These are phyloP conservation scores for Benitochromis conjunctus DNA, from an alignment of 2,113 vertebrate genomes.

Conservation along the genomic window DNA sequence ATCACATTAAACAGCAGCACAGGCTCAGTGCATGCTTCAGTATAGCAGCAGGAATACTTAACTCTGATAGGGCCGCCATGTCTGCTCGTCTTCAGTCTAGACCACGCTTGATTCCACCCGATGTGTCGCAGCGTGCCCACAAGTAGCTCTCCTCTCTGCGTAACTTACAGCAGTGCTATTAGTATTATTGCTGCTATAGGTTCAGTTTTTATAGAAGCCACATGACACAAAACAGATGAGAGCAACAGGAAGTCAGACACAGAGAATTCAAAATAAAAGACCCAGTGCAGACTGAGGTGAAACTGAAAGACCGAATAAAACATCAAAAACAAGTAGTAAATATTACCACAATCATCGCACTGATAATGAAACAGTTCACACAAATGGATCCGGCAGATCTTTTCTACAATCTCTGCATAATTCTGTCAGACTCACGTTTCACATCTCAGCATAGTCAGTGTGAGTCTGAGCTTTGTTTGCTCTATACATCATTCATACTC, in stretches of 20 bases:
- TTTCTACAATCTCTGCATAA: background rate
- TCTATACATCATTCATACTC: background rate
- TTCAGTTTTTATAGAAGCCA: background rate
- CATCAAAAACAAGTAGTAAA: background rate
- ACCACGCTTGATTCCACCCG: too few species aligned
- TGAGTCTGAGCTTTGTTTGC: background rate
- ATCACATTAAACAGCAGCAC: too few species aligned
- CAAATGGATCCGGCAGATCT: background rate
- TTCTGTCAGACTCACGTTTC: background rate
- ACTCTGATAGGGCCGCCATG: too few species aligned
- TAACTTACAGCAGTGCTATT: background rate
- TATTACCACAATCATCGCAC: background rate
- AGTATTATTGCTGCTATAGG: background rate
- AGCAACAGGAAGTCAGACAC: background rate
- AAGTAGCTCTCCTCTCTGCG: background rate
- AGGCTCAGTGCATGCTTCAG: background rate
- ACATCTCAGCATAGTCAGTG: background rate
- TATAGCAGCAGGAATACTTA: background rate
- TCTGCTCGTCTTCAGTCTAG: too few species aligned
- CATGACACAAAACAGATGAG: background rate
- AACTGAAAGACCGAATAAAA: too few species aligned
- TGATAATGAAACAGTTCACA: background rate
- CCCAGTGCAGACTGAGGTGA: background rate
- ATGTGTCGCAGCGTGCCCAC: background rate
- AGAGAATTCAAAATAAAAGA: background rate